Conservation (phyloP, 2,113 vertebrate species). For the Pomatorhinus ruficollis region DNA sequence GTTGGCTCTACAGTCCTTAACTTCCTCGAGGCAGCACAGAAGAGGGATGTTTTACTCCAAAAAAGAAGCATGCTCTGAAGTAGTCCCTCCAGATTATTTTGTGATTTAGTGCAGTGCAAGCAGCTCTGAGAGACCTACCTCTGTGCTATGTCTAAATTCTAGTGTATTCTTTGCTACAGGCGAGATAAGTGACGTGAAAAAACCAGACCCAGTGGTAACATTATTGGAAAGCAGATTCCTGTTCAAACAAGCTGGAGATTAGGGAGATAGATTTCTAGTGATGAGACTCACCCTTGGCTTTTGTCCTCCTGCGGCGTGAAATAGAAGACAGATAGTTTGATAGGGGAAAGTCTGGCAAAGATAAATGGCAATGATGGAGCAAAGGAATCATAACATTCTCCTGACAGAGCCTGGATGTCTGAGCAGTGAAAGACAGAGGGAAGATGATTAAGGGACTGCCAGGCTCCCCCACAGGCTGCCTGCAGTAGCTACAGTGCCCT, state of each 20-base stretch:
- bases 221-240: conserved; percentile 67
- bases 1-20: not conserved
- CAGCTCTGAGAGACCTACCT: not conserved
- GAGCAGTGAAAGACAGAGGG: not conserved
- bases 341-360: conserved; percentile 43
- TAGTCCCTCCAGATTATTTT: not conserved
- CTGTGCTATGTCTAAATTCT: conserved; percentile 11
- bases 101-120: not conserved
- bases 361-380: not conserved
- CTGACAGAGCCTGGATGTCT: not conserved
- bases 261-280: conserved; percentile 31
- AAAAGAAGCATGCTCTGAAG: not conserved
- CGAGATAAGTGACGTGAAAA: not conserved
- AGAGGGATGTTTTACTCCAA: not conserved
- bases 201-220: not conserved
- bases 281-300: conserved; percentile 48
- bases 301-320: conserved; percentile 9
- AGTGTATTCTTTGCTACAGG: conserved; percentile 3
- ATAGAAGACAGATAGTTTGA: conserved; percentile 18
- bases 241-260: conserved; percentile 51
- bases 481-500: not conserved
- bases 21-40: not conserved
- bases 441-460: not conserved
- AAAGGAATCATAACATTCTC: conserved; percentile 28
- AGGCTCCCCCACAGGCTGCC: not conserved